Evolutionary conservation across 2,888 invertebrate species (phyloP).

Genomic region (Beris morrisii): DNA sequence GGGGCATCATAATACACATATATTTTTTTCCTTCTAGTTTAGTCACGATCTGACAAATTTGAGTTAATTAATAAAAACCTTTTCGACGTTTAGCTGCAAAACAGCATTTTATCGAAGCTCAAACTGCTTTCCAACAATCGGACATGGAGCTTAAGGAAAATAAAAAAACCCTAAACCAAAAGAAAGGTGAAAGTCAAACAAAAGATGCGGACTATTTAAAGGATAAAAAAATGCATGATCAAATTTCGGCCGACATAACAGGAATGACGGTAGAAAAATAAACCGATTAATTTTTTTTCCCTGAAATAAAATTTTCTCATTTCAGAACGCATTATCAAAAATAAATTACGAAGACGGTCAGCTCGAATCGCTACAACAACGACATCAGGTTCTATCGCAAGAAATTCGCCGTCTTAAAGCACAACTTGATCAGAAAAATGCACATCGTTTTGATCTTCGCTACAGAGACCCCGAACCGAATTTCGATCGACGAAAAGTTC

Average conservation of each 20-base stretch:
- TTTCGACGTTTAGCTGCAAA: slow-evolving; percentile 65
- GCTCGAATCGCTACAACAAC: slow-evolving; percentile 60
- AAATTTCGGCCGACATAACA: slow-evolving; percentile 61
- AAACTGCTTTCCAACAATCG: slow-evolving; percentile 77
- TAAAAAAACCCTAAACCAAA: slow-evolving; percentile 64
- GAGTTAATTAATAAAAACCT: neutral
- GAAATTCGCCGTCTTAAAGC: slow-evolving; percentile 60
- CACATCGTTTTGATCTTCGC: slow-evolving; percentile 61
- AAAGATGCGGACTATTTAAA: slow-evolving; percentile 68
- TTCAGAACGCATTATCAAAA: slow-evolving; percentile 59
- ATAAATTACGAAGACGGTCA: slow-evolving; percentile 66
- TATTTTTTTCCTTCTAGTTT: neutral
- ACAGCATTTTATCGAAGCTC: slow-evolving; percentile 72
- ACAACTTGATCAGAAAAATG: slow-evolving; percentile 47
- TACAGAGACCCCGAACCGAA: slow-evolving; percentile 77
- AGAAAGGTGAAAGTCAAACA: slow-evolving; percentile 67
- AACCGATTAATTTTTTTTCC: neutral
- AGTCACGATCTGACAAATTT: neutral
- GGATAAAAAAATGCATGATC: slow-evolving; percentile 63
- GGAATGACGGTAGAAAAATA: slow-evolving; percentile 58
- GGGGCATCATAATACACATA: neutral
- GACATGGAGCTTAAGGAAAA: slow-evolving; percentile 73
- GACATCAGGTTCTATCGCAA: slow-evolving; percentile 58
- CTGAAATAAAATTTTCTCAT: slow-evolving; percentile 5
- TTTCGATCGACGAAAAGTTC: slow-evolving; percentile 68